phyloP scores from a whole-genome alignment of 2,797 vertebrate genomes.

The Calcarius lapponicus region DNA sequence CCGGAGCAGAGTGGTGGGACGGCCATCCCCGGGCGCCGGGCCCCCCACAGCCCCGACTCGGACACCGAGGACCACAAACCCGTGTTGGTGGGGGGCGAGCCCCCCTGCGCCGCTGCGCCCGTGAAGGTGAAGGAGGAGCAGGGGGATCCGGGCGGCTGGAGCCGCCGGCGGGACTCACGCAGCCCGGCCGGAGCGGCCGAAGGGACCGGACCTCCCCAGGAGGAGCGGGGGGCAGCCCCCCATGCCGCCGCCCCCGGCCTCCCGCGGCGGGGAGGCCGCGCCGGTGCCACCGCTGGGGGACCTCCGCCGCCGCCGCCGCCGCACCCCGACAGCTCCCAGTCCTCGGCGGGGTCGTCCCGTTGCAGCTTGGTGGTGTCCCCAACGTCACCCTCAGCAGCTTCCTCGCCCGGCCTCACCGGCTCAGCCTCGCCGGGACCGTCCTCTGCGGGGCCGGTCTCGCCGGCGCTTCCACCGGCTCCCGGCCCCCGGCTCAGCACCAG shows the following conservation, averaged over 20 bases:
- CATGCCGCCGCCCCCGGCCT: constrained; percentile 35
- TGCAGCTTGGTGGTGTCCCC: constrained; percentile 92
- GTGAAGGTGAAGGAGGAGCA: constrained; percentile 89
- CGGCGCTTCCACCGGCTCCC: constrained; percentile 78
- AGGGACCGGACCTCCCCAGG: constrained; percentile 76
- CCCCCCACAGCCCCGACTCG: constrained; percentile 82
- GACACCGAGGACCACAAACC: constrained; percentile 87
- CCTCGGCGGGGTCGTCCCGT: constrained; percentile 85
- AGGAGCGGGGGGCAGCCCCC: constrained; percentile 68
- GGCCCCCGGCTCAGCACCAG: constrained; percentile 87
- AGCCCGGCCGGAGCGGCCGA: constrained; percentile 50
- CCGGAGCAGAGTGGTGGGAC: constrained; percentile 81
- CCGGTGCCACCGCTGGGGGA: neutral
- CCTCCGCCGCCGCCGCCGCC: constrained; percentile 41
- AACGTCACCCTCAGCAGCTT: constrained; percentile 90
- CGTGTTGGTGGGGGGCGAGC: constrained; percentile 29
- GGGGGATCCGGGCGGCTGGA: constrained; percentile 62
- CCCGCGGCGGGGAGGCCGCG: constrained; percentile 65
- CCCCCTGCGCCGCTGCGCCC: constrained; percentile 51
- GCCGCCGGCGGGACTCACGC: constrained; percentile 60
- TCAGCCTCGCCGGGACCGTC: constrained; percentile 91
- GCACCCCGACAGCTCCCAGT: constrained; percentile 88
- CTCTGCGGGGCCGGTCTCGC: constrained; percentile 91
- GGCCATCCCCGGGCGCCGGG: constrained; percentile 41
- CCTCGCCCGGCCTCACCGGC: constrained; percentile 90